phyloP scores from a whole-genome alignment of 2,888 invertebrate genomes.

The Cheilosia vernalis region DNA sequence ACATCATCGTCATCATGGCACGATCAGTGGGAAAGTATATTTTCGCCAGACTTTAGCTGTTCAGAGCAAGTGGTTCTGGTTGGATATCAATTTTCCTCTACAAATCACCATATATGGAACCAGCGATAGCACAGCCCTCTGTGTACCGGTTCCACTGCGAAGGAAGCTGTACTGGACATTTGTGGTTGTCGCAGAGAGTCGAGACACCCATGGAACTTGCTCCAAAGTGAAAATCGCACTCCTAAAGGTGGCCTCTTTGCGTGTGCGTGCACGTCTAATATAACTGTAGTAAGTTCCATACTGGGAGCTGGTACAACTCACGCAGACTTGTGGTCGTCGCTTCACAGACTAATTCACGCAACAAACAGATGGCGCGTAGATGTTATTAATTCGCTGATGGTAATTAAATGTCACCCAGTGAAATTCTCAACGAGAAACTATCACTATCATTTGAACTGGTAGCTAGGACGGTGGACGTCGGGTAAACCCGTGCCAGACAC shows the following conservation, averaged over 20 bases:
- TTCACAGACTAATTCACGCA: constrained; percentile 40
- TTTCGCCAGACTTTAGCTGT: constrained; percentile 33
- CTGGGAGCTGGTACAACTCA: constrained; percentile 15
- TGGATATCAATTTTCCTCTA: constrained; percentile 48
- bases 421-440: constrained; percentile 53
- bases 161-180: constrained; percentile 64
- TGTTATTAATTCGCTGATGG: constrained; percentile 50
- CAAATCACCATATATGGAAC: constrained; percentile 51
- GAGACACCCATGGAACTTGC: constrained; percentile 55
- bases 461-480: constrained; percentile 6
- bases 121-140: constrained; percentile 38
- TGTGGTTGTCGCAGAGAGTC: constrained; percentile 20
- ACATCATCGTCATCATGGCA: constrained; percentile 2
- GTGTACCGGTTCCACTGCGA: constrained; percentile 41
- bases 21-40: constrained; percentile 59
- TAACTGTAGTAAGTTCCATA: constrained; percentile 53
- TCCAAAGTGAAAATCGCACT: constrained; percentile 58
- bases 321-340: constrained; percentile 61
- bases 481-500: constrained; percentile 57
- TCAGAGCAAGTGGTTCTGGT: background rate
- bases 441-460: constrained; percentile 40
- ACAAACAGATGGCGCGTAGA: constrained; percentile 36
- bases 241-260: constrained; percentile 37
- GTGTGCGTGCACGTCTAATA: constrained; percentile 49
- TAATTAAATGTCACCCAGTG: constrained; percentile 69